phyloP scores from a whole-genome alignment of 2,797 vertebrate species.

The Percopsis omiscomaycus region DNA sequence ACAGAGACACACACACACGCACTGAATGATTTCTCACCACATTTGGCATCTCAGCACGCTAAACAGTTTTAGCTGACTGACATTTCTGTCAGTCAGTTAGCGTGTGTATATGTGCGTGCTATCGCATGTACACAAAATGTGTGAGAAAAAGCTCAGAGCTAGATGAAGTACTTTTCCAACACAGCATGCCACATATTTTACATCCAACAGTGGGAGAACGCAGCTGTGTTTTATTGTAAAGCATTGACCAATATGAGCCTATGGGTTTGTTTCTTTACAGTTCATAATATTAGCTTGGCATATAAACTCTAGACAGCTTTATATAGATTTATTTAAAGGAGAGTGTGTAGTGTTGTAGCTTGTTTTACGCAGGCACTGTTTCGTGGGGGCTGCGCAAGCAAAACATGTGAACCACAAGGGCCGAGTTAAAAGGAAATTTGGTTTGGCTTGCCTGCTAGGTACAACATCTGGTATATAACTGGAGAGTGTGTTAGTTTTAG shows the following conservation, averaged over 20 bases:
- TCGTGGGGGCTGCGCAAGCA: slow-evolving; percentile 48
- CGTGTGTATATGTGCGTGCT: neutral
- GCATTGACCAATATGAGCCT: slow-evolving; percentile 11
- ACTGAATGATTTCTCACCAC: neutral
- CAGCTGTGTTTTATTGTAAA: slow-evolving; percentile 31
- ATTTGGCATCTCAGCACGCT: neutral
- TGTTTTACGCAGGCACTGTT: slow-evolving; percentile 43
- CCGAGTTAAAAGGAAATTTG: slow-evolving; percentile 49
- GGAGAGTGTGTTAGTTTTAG: slow-evolving; percentile 13
- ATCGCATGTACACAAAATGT: neutral
- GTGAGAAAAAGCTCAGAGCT: neutral
- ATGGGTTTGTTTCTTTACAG: slow-evolving; percentile 26
- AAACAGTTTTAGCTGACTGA: neutral
- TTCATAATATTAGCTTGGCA: slow-evolving; percentile 35
- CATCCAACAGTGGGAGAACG: slow-evolving; percentile 16
- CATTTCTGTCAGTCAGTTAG: neutral
- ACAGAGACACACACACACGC: slow-evolving; percentile 5
- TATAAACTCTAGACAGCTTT: slow-evolving; percentile 27
- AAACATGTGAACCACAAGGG: slow-evolving; percentile 55
- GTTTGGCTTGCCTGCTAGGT: slow-evolving; percentile 45
- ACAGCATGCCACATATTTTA: slow-evolving; percentile 4
- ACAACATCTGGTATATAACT: slow-evolving; percentile 39
- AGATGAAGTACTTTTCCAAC: slow-evolving; percentile 8
- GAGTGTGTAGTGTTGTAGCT: slow-evolving; percentile 15
- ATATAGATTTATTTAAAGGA: slow-evolving; percentile 20